Conservation (phyloP, 2,888 invertebrate genomes). For the Dendrolimus houi region DNA sequence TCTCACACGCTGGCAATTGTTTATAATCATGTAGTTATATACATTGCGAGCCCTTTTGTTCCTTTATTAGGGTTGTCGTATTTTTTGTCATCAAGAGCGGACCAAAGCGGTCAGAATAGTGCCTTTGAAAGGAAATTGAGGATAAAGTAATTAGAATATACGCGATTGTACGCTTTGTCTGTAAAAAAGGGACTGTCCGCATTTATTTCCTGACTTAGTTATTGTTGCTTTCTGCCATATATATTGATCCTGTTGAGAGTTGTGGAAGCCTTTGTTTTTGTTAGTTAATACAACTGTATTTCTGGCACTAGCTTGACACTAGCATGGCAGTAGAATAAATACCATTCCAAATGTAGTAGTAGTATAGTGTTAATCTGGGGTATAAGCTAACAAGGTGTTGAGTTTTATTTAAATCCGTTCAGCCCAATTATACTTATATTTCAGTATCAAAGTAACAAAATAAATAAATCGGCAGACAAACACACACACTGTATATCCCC, state of each 20-base stretch:
- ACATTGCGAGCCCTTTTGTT: background rate
- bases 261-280: background rate
- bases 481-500: no score
- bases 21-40: background rate
- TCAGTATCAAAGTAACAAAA: no score
- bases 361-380: no score
- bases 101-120: background rate
- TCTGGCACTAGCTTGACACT: background rate
- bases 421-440: no score
- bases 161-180: background rate
- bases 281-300: background rate
- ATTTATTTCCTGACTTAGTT: background rate
- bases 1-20: no score
- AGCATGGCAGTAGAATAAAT: no score
- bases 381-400: no score
- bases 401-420: no score
- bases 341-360: no score
- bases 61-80: background rate
- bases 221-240: background rate
- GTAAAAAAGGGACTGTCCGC: background rate
- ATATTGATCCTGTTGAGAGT: background rate
- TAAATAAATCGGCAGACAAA: no score
- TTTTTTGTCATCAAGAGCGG: background rate
- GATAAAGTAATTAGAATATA: background rate
- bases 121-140: background rate